Conservation (phyloP, 64 coral and sea anemone species). For the Montipora foliosa region DNA sequence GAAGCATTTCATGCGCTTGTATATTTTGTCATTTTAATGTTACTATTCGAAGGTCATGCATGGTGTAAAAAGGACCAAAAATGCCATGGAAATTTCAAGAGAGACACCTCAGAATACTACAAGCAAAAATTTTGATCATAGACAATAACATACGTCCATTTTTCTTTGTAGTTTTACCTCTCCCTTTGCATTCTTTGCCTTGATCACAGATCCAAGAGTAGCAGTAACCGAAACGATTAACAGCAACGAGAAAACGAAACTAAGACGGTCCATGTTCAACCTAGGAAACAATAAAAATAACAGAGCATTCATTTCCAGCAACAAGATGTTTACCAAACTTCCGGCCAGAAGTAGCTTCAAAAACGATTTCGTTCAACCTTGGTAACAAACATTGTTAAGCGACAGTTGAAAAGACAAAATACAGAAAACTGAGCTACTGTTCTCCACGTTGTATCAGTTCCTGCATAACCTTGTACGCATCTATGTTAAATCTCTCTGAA, state of each 20-base stretch:
- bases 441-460: too few species aligned
- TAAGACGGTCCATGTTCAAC: neutral
- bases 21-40: too few species aligned
- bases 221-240: constrained; percentile 2
- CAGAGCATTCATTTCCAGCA: neutral
- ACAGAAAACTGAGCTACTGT: too few species aligned
- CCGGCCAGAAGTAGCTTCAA: neutral
- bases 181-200: neutral
- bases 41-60: too few species aligned
- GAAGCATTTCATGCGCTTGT: too few species aligned
- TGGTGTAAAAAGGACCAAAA: neutral
- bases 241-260: neutral
- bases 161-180: neutral
- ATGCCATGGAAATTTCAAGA: neutral
- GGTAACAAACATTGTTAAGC: neutral
- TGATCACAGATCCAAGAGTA: neutral
- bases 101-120: too few species aligned
- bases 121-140: too few species aligned
- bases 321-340: neutral
- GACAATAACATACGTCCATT: neutral
- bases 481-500: neutral
- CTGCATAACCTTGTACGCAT: too few species aligned
- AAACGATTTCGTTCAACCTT: neutral
- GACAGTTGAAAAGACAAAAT: neutral
- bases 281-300: neutral